Base-by-base conservation (phyloP, 2,113 vertebrate genomes). In the Onychostoma macrolepis region DNA sequence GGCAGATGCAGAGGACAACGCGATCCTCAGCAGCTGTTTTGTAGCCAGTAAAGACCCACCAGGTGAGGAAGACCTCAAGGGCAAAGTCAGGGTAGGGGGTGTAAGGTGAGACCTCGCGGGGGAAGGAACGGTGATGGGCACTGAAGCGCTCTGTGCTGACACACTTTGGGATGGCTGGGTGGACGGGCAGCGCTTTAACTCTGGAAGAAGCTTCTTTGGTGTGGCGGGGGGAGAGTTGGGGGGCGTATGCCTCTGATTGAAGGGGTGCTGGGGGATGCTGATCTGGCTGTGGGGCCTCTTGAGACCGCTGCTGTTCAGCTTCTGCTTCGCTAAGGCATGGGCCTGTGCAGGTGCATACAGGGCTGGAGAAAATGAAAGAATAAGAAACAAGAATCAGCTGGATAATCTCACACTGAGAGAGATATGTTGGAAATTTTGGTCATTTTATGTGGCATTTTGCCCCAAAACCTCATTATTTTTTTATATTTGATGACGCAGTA, bases 1-100 rank as follows among this genome's bases (percentile, higher is more conserved):
- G 41, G 86, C 88, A 36, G 89, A 90, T 3, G 91, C 92, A 0
- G 95, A 94, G 2, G 94, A 95, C 33, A 95, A 92, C 1, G 95
- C 95, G 19, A 95, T 95, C 88, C 94, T 95, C 48, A 94, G 91
- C 36, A 95, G 94, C 90, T 94, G 95, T 86, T 94, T 88, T 1
- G 95, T 93, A 0, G 95, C 94, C 12, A 94, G 93, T 0, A 94
- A 91, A 12, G 93, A 91, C 15, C 87, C 90, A 89, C 72, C 94
- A 82, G 6, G 92, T 90, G 36, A 80, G 0, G 90, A 38, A 1
- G 88, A 61, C 0, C 88, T 86, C 80, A 85, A 4, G n/a, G 93
- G 87, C 21, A 72, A 84, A 86, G 91, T 38, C 19, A 80, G 83
- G 0, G 93, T 67, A 4, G 91, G 19, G 0, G 91, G 84, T 56